phyloP scores from a whole-genome alignment of 2,797 vertebrate species.

The Darevskia nairensis region DNA sequence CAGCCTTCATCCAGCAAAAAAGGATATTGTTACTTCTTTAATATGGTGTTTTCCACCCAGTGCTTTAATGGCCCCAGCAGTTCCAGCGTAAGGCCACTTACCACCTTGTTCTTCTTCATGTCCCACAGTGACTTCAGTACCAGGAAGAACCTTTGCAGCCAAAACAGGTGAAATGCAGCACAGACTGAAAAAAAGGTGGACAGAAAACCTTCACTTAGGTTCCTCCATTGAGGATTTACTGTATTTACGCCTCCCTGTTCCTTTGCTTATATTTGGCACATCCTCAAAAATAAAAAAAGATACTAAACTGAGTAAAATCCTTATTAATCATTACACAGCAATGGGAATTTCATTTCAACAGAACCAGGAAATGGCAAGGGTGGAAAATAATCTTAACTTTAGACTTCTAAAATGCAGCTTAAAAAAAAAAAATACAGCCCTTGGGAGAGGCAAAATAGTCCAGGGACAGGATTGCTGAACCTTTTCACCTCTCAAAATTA shows the following conservation, averaged over 20 bases:
- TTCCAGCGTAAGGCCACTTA: constrained; percentile 87
- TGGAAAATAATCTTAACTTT: background rate
- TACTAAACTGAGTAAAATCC: background rate
- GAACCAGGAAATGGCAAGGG: background rate
- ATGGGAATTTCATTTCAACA: background rate
- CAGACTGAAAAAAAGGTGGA: constrained; percentile 75
- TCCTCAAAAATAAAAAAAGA: background rate
- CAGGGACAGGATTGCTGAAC: background rate
- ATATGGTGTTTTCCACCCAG: constrained; percentile 85
- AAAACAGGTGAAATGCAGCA: constrained; percentile 92
- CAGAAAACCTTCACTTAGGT: background rate
- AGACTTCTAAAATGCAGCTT: background rate
- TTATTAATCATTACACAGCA: background rate
- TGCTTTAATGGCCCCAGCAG: constrained; percentile 82
- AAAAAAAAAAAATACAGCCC: background rate
- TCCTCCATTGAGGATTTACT: background rate
- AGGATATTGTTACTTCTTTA: constrained; percentile 90
- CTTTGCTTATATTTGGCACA: background rate
- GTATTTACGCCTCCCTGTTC: background rate
- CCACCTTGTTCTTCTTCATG: constrained; percentile 88
- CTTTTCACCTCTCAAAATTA: background rate
- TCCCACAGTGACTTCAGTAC: constrained; percentile 92
- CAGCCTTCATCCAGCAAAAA: constrained; percentile 28
- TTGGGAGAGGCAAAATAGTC: background rate
- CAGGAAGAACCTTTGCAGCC: constrained; percentile 87